Conservation (phyloP, 2,797 vertebrate genomes). For the Gadopsis marmoratus region DNA sequence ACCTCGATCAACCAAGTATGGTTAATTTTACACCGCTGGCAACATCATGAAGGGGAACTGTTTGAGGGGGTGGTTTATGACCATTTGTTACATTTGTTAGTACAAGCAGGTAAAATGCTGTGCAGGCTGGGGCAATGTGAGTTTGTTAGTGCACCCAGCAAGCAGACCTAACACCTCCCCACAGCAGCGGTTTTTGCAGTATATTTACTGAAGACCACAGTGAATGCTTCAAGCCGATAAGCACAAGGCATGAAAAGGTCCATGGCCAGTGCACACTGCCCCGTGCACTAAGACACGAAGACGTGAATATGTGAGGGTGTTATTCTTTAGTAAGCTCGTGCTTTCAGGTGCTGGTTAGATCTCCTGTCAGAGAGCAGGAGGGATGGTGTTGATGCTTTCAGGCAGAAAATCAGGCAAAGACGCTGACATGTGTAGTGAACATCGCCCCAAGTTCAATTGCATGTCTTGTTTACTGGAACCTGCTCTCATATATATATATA, state of each 20-base stretch:
- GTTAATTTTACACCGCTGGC: too few relatives aligned
- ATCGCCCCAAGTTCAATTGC: background rate
- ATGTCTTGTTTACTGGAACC: background rate
- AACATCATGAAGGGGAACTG: too few relatives aligned
- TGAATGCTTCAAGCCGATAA: background rate
- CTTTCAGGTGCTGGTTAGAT: too few relatives aligned
- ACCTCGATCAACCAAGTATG: too few relatives aligned
- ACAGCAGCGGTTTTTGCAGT: slow-evolving; percentile 11
- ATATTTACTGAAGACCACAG: background rate
- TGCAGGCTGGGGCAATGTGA: background rate
- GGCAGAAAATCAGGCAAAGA: background rate
- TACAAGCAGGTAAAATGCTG: background rate
- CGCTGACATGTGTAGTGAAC: background rate
- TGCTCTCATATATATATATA: background rate
- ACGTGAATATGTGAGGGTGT: background rate
- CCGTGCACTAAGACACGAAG: background rate
- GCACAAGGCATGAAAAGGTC: background rate
- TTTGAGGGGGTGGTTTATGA: background rate
- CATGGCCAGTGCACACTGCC: background rate
- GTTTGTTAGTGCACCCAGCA: background rate
- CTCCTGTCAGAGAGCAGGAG: background rate
- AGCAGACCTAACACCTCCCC: slow-evolving; percentile 24
- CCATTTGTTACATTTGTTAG: background rate
- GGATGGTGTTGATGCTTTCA: slow-evolving; percentile 1
- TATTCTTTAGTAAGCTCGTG: background rate